Base-by-base conservation (phyloP, 2,797 vertebrate genomes). In the Petrocephalus sullivani region DNA sequence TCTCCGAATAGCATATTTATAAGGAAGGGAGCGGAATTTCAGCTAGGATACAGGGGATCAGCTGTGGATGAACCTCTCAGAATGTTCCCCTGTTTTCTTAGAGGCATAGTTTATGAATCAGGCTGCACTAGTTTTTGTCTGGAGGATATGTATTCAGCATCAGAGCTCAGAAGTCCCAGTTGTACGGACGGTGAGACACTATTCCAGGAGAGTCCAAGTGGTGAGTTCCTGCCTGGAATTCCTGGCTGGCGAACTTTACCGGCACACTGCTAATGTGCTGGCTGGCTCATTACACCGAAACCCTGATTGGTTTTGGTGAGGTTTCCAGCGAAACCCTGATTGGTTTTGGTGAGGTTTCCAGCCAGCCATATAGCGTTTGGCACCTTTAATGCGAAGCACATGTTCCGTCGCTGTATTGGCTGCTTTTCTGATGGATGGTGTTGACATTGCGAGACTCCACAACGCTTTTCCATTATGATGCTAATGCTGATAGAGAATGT, bases 201-300 rank as follows among this genome's bases (percentile, higher is more conserved):
- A 41, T 91, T 90, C 88, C 86, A 19, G 89, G 90, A 46, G 90
- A 86, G 92, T 90, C 91, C 91, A 88, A 10, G 91, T 87, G 92
- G 92, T 89, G 90, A 89, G 88, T 90, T 88, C 90, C 21, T 6
- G n/a, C 23, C 41, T 83, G 89, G 41, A 87, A 56, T 85, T 85
- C 41, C 49, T 28, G 90, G 92, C 90, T 6, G 87, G 54, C 88
- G 86, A 90, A 91, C 91, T 93, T 46, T 0, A 28, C 28, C 28
- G 1, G 28, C 28, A 28, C 28, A 28, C 28, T 33, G 88, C 64
- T 58, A 37, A 85, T 54, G 78, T 14, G 6, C 81, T 85, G 84
- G 53, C 56, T 58, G 23, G 53, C 4, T 71, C 28, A 71, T 71
- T 58, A 57, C 28, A 10, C 71, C 10, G 46, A 28, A 57, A 23